Evolutionary conservation across 2,888 invertebrate species (phyloP).

Genomic region (Morpho helenor): DNA sequence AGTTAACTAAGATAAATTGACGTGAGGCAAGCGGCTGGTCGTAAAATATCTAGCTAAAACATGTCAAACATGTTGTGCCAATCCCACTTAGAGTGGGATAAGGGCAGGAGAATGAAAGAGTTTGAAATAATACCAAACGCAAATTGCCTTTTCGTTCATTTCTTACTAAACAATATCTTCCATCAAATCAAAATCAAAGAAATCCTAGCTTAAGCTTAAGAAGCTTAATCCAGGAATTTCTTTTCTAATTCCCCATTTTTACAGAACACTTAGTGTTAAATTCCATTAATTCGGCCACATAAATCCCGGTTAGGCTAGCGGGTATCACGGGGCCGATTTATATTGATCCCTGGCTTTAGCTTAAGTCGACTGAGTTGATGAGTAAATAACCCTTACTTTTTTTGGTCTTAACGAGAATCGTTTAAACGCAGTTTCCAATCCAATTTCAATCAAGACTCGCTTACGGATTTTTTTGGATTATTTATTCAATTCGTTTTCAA

Average conservation of each 20-base stretch:
- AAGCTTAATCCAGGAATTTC: slow-evolving; percentile 4
- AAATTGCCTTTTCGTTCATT: slow-evolving; percentile 2
- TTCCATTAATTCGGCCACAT: slow-evolving; percentile 45
- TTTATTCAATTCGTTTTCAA: no score
- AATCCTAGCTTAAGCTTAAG: slow-evolving; percentile 4
- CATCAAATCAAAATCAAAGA: background rate
- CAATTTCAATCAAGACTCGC: background rate
- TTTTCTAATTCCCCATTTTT: slow-evolving; percentile 36
- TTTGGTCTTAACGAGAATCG: slow-evolving; percentile 15
- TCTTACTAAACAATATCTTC: slow-evolving; percentile 1
- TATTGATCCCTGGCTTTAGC: slow-evolving; percentile 29
- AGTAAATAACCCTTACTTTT: slow-evolving; percentile 24
- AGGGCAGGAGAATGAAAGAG: background rate
- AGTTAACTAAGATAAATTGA: no score
- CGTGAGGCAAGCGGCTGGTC: no score
- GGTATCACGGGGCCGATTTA: slow-evolving; percentile 30
- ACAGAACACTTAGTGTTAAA: slow-evolving; percentile 47
- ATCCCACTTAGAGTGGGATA: no score
- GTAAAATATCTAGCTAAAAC: no score
- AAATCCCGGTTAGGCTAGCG: slow-evolving; percentile 46
- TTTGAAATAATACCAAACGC: background rate
- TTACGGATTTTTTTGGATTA: no score
- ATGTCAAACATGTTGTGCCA: no score
- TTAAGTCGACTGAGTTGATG: slow-evolving; percentile 27
- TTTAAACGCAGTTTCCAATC: slow-evolving; percentile 10